Percentiles rank a stretch among this genome's conserved stretches.
Conservation (phyloP, 2,888 invertebrate species). For the Phaedon cochleariae region DNA sequence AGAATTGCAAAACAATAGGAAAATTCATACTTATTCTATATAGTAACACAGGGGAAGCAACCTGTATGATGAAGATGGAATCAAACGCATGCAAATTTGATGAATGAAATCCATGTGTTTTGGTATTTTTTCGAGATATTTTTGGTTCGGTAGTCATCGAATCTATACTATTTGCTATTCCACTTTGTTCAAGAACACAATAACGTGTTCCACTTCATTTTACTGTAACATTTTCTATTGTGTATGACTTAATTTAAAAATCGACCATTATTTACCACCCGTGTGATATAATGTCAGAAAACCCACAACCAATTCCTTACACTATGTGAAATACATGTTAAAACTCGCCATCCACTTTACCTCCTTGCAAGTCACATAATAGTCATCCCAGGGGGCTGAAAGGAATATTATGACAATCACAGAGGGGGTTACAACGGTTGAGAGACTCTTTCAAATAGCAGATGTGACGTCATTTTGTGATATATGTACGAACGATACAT, state of each 20-base stretch:
- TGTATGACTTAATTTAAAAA: slow-evolving; percentile 32
- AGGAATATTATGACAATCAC: slow-evolving; percentile 60
- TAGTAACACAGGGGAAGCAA: too few species aligned
- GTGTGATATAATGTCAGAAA: slow-evolving; percentile 23
- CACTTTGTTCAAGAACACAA: too few species aligned
- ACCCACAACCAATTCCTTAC: slow-evolving; percentile 33
- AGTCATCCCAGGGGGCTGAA: slow-evolving; percentile 54
- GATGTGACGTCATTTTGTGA: slow-evolving; percentile 52
- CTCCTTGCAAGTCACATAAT: slow-evolving; percentile 54
- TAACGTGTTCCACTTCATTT: too few species aligned
- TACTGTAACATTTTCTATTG: slow-evolving; percentile 4
- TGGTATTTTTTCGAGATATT: too few species aligned
- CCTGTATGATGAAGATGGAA: too few species aligned
- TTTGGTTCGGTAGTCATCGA: too few species aligned
- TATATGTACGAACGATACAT: slow-evolving; percentile 52
- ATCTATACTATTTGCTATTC: too few species aligned
- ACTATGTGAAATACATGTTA: slow-evolving; percentile 49
- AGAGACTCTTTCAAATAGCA: slow-evolving; percentile 39
- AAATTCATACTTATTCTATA: too few species aligned
- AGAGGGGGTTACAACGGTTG: slow-evolving; percentile 49
- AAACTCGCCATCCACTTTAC: slow-evolving; percentile 52
- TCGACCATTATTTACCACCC: slow-evolving; percentile 31
- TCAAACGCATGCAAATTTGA: too few species aligned
- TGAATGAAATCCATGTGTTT: too few species aligned
- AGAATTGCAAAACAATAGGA: too few species aligned